A percentile compares a stretch with the other conserved stretches of the same genome.
phyloP scores from a whole-genome alignment of 2,888 invertebrate species.

The Troides helena region DNA sequence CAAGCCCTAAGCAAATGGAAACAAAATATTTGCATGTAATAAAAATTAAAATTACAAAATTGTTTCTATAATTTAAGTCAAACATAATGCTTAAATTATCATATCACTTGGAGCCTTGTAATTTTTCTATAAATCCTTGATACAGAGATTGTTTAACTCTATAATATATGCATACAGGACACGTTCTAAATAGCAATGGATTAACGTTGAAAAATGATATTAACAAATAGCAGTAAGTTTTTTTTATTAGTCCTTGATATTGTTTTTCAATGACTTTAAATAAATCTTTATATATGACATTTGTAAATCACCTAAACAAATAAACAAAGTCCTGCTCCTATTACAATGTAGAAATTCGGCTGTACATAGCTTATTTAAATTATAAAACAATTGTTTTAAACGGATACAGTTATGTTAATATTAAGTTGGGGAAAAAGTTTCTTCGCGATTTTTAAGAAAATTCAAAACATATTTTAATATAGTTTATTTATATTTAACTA shows the following conservation, averaged over 20 bases:
- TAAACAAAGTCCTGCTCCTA: too few relatives aligned
- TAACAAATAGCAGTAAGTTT: background rate
- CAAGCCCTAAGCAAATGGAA: too few relatives aligned
- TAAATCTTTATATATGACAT: background rate
- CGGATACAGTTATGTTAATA: too few relatives aligned
- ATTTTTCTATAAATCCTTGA: background rate
- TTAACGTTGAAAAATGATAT: background rate
- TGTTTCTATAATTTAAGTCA: background rate
- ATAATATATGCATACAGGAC: constrained; percentile 6
- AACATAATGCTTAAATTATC: background rate
- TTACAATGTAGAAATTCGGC: too few relatives aligned
- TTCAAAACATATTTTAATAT: too few relatives aligned
- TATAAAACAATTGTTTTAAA: too few relatives aligned
- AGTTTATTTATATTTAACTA: too few relatives aligned
- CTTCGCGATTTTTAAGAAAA: too few relatives aligned
- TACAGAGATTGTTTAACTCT: background rate
- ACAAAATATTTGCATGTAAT: background rate
- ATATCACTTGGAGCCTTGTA: background rate
- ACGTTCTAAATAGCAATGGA: background rate
- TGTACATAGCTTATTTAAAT: too few relatives aligned
- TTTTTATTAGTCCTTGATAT: background rate
- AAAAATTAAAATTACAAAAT: background rate
- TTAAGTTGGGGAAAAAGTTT: too few relatives aligned
- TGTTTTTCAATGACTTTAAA: background rate
- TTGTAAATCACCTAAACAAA: background rate